A percentile compares a stretch with the other conserved stretches of the same genome.
These are phyloP conservation scores for Nesoenas mayeri DNA, from an alignment of 2,113 vertebrate species.

Conservation along the genomic window DNA sequence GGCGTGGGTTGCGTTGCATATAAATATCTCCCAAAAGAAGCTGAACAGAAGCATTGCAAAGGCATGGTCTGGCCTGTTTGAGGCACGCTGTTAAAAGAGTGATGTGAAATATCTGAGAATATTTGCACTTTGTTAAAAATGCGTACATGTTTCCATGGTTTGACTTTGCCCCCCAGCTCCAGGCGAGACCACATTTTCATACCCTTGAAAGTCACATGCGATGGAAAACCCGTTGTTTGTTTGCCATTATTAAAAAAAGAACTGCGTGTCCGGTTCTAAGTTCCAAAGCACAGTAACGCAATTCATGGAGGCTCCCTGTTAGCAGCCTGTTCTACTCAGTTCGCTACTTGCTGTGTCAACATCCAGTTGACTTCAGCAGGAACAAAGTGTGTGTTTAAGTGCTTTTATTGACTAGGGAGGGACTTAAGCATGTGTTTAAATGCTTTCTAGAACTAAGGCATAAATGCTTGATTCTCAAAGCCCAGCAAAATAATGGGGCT, in stretches of 20 bases:
- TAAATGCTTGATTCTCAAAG: conserved; percentile 23
- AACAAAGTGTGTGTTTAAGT: conserved; percentile 52
- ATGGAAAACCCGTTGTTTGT: neutral
- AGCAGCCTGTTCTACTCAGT: neutral
- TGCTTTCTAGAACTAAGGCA: conserved; percentile 17
- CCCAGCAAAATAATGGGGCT: neutral
- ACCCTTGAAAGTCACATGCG: neutral
- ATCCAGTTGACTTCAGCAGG: conserved; percentile 29
- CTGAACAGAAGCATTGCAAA: neutral
- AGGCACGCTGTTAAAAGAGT: neutral
- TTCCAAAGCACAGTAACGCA: neutral
- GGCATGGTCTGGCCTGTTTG: neutral
- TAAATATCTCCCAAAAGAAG: neutral
- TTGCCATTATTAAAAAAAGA: neutral
- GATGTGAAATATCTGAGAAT: neutral
- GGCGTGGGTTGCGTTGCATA: neutral
- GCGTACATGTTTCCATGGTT: neutral
- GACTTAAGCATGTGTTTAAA: conserved; percentile 52
- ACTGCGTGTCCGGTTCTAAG: neutral
- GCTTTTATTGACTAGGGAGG: conserved; percentile 56
- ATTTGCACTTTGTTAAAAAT: neutral
- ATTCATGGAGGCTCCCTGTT: neutral
- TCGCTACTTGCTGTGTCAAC: neutral
- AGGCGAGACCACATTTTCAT: neutral
- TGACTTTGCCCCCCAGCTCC: neutral